Evolutionary conservation across 2,888 invertebrate species (phyloP), one percentile per base, ranked within the genome.

Genomic region (Calameuta filiformis): DNA sequence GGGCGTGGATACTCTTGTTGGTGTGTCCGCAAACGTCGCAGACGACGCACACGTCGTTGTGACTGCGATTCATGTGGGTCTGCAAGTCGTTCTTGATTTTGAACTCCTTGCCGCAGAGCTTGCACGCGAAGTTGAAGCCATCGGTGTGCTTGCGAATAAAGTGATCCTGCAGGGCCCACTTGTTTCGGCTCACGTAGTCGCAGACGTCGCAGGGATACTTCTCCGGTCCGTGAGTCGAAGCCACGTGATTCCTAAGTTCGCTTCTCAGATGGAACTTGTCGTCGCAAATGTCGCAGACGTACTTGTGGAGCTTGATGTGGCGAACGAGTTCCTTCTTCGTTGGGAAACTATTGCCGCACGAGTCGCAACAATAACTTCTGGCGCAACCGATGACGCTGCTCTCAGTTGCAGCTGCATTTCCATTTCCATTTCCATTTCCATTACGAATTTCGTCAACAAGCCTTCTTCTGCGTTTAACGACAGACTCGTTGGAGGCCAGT

Each of bases 231-330:
- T 87, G 86, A n/a, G 80, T 77, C n/a, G 76, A 81, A n/a, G 82
- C 83, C 12, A 82, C 23, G 76, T 86, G 86, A 0, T 81, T 78
- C 30, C 76, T 71, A 9, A 87, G 75, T 69, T 82, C 81, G 35
- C 82, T 81, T 11, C 76, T 84, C 2, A 81, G 76, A 1, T 81
- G 79, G 68, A 87, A 87, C 0, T 82, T 84, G 15, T 79, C 81
- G 4, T 83, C 76, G 9, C 86, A 86, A 31, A 83, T 81, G 9
- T 81, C 11, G 73, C 87, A 85, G 23, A 81, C 80, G 76, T 86
- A 76, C 40, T 69, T 76, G 33, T 79, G 79, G 0, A 76, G 31
- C 23, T 33, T 83, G 79, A 86, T 23, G 69, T 87, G 87, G 1
- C 83, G 81, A 1, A 79, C 79, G 1, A 87, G 75, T 15, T 73